Evolutionary conservation across 2,797 vertebrate species (phyloP), one percentile per base, ranked within the genome.

Genomic region (Cottoperca gobio): DNA sequence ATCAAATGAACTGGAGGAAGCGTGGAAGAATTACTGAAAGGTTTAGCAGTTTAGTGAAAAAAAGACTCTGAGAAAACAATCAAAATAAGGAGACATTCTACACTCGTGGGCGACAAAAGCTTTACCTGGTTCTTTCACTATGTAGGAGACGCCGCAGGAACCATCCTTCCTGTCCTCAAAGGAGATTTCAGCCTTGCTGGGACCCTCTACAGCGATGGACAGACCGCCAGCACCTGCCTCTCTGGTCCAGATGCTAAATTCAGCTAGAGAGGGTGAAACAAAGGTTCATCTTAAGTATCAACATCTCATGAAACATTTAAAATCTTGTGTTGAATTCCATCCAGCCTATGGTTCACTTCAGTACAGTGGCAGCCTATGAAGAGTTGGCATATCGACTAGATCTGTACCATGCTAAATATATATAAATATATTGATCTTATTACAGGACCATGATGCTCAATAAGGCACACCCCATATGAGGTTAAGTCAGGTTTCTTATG

Each of bases 171-270:
- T 94, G 89, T 98, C 97, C 70, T 98, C 97, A 89, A 98, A 98
- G 13, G 96, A 95, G 70, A 98, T 97, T 90, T 98, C 97, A 0
- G 97, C 97, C 90, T 98, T 98, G 94, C 97, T 98, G 16, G 97
- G 97, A 2, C 97, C 97, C 75, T 98, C 97, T 8, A 98, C 96
- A 0, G 97, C 97, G 1, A 98, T 97, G 33, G 97, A 98, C 61
- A 98, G 91, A 37, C 97, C 97, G 0, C 97, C 97, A 0, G 97
- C 97, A 0, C 97, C 97, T 0, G 97, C 97, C 79, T 98, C 97
- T 80, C 97, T 94, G 26, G 97, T 98, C 97, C 97, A 98, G 89
- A 98, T 98, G 74, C 96, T 97, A 81, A 98, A 98, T 85, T 98
- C 97, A 11, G 96, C 97, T 97, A 48, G 2, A 63, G 35, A 46